Evolutionary conservation across 2,888 invertebrate genomes (phyloP).

Genomic region (Caenorhabditis angaria): DNA sequence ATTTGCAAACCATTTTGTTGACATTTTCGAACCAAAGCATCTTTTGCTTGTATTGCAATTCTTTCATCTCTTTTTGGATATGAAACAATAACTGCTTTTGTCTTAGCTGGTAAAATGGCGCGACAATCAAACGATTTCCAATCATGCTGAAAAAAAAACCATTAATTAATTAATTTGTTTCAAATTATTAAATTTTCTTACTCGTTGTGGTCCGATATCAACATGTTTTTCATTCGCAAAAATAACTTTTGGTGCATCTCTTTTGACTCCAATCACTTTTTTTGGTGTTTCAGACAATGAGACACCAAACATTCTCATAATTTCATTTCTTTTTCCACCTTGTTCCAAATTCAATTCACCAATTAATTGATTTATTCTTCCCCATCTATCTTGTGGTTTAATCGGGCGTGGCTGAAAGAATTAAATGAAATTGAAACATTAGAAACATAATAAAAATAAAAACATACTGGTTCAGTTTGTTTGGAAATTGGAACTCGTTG

Average conservation of each 20-base stretch:
- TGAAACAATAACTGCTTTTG: not conserved
- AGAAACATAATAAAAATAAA: not conserved
- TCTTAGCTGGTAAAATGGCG: not conserved
- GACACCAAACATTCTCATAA: slow-evolving; percentile 10
- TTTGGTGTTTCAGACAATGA: slow-evolving; percentile 1
- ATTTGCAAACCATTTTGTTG: not conserved
- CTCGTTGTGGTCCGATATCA: not conserved
- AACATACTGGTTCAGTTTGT: not conserved
- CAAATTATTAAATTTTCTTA: not conserved
- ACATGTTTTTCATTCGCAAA: not conserved
- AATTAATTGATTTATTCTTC: slow-evolving; percentile 12
- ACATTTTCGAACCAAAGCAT: not conserved
- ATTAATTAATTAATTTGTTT: not conserved
- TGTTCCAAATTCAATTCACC: slow-evolving; percentile 16
- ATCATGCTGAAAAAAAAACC: not conserved
- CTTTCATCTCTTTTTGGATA: not conserved
- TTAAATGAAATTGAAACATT: not conserved
- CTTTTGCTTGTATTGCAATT: not conserved
- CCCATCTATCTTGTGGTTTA: slow-evolving; percentile 17
- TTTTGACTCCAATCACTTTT: not conserved
- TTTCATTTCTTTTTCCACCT: slow-evolving; percentile 1
- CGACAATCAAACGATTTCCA: not conserved
- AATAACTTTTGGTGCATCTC: slow-evolving; percentile 8
- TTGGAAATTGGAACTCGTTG: slow-evolving; percentile 8
- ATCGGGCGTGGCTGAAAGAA: slow-evolving; percentile 10